Evolutionary conservation across 2,888 invertebrate species (phyloP).

Genomic region (Tryphoninae sp.): DNA sequence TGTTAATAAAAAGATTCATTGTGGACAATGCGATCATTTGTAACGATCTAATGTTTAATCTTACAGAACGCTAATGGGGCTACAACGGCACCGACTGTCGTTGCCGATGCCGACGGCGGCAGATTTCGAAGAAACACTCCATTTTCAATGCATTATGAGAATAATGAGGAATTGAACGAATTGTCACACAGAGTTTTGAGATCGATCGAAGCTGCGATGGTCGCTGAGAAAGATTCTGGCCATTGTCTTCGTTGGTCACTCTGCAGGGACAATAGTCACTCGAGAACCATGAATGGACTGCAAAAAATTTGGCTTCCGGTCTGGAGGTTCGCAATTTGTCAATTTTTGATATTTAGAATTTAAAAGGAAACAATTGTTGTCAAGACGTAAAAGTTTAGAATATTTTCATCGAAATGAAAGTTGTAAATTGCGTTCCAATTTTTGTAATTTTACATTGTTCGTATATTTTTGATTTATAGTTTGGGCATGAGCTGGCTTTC

Average conservation of each 20-base stretch:
- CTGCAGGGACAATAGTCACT: constrained; percentile 87
- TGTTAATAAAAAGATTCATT: not conserved
- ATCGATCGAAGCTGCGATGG: constrained; percentile 84
- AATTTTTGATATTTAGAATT: constrained; percentile 7
- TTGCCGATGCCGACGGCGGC: constrained; percentile 58
- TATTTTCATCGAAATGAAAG: not conserved
- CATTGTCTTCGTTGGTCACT: constrained; percentile 85
- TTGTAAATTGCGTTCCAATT: not conserved
- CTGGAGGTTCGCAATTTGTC: constrained; percentile 85
- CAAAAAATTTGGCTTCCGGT: constrained; percentile 88
- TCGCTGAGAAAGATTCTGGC: constrained; percentile 82
- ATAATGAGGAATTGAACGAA: constrained; percentile 82
- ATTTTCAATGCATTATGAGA: constrained; percentile 72
- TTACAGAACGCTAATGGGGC: constrained; percentile 67
- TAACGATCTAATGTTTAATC: not conserved
- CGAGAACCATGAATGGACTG: constrained; percentile 83
- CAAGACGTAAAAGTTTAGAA: not conserved
- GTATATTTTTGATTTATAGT: constrained; percentile 81
- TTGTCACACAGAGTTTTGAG: constrained; percentile 83
- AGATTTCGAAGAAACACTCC: constrained; percentile 71
- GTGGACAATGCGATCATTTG: too few relatives aligned
- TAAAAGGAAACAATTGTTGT: constrained; percentile 13
- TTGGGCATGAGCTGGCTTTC: constrained; percentile 90
- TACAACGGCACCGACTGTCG: constrained; percentile 59
- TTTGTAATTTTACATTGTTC: not conserved